Evolutionary conservation across 30 jellyfish, hydroid and myxozoan species (phyloP).

Genomic region (Turritopsis rubra): DNA sequence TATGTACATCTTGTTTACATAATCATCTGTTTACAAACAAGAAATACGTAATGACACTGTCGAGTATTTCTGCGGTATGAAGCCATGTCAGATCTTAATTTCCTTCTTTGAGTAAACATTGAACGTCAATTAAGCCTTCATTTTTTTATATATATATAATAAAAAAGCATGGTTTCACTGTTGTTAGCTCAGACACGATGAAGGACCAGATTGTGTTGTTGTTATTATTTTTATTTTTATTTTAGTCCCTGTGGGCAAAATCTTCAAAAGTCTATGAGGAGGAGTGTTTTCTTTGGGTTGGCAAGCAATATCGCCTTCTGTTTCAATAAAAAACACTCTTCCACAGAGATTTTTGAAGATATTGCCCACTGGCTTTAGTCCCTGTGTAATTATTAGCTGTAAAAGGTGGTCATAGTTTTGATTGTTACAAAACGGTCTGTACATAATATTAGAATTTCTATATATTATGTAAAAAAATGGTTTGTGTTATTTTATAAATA

Average conservation of each 20-base stretch:
- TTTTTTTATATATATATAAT: too few species aligned
- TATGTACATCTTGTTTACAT: not conserved
- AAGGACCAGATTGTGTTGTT: not conserved
- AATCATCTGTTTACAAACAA: not conserved
- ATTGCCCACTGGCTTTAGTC: too few species aligned
- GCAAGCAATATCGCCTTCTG: too few species aligned
- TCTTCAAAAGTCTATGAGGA: too few species aligned
- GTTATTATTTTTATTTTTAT: too few species aligned
- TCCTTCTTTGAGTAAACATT: not conserved
- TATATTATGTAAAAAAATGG: slow-evolving; percentile 2
- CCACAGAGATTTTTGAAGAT: too few species aligned
- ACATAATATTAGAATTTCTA: slow-evolving; percentile 16
- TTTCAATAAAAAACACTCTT: too few species aligned
- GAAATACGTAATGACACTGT: not conserved
- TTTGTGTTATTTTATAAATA: slow-evolving; percentile 15
- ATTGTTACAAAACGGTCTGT: slow-evolving; percentile 6
- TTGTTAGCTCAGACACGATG: not conserved
- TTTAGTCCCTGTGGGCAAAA: too few species aligned
- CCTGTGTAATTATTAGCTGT: not conserved
- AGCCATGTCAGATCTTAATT: not conserved
- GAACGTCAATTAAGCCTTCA: not conserved
- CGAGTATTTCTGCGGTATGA: not conserved
- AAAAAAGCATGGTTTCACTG: not conserved
- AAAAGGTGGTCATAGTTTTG: slow-evolving; percentile 1
- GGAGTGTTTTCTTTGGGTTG: too few species aligned